Evolutionary conservation across 2,888 invertebrate genomes (phyloP).

Genomic region (Agonum fuliginosum): DNA sequence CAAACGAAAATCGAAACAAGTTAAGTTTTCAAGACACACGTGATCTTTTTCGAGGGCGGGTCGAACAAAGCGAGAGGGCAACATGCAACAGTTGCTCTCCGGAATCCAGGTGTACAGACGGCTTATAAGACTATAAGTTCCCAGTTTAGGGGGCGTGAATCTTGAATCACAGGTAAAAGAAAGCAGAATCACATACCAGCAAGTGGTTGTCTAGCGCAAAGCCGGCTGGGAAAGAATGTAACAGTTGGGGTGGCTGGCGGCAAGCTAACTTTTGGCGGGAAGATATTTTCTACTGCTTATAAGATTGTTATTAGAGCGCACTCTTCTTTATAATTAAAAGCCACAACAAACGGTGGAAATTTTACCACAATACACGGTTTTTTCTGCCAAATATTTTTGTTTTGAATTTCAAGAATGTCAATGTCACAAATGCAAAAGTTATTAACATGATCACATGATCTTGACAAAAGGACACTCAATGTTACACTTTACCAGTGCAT

Average conservation of each 20-base stretch:
- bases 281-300: neutral
- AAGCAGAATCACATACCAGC: slow-evolving; percentile 41
- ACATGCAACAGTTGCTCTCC: slow-evolving; percentile 26
- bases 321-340: neutral
- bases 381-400: neutral
- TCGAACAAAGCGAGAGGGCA: neutral
- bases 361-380: neutral
- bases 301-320: no score
- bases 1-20: slow-evolving; percentile 26
- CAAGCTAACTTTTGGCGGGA: slow-evolving; percentile 14
- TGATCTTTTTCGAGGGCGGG: neutral
- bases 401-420: no score
- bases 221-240: neutral
- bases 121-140: neutral
- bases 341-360: neutral
- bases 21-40: slow-evolving; percentile 18
- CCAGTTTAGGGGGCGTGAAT: neutral
- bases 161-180: slow-evolving; percentile 32
- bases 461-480: slow-evolving; percentile 10
- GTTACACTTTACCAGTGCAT: slow-evolving; percentile 24
- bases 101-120: slow-evolving; percentile 29
- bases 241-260: neutral
- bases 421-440: slow-evolving; percentile 1
- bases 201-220: slow-evolving; percentile 26
- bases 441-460: no score